Percentiles rank a stretch among this genome's conserved stretches.
Conservation (phyloP, 2,113 vertebrate species). For the Synodontis membranacea region DNA sequence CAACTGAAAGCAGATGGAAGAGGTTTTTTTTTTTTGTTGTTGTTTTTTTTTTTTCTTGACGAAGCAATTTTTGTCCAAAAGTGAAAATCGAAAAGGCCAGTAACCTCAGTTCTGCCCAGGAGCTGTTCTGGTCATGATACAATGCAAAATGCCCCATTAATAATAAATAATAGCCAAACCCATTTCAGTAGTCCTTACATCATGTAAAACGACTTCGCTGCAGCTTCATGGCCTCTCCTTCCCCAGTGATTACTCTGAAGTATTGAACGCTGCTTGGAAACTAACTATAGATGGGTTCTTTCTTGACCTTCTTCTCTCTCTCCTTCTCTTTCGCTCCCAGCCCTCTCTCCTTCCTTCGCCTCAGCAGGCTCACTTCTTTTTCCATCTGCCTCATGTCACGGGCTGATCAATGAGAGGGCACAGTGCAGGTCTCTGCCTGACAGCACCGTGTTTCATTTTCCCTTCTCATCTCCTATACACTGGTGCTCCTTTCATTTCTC, state of each 20-base stretch:
- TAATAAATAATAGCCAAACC: conserved; percentile 20
- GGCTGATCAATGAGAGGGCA: conserved; percentile 52
- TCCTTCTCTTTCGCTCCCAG: not conserved
- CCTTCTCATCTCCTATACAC: conserved; percentile 1
- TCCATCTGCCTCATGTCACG: conserved; percentile 42
- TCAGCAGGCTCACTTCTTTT: conserved; percentile 12
- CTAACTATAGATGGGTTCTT: not conserved
- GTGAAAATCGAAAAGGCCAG: not conserved
- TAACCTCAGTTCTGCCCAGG: not conserved
- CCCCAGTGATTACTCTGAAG: conserved; percentile 13
- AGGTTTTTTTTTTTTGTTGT: not conserved
- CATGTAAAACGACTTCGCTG: not conserved
- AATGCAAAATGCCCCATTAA: conserved; percentile 23
- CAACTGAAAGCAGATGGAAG: not conserved
- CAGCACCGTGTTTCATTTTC: conserved; percentile 50
- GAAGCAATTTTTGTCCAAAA: not conserved
- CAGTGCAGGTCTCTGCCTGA: conserved; percentile 36
- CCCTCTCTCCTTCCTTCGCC: conserved; percentile 9
- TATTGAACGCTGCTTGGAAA: conserved; percentile 20
- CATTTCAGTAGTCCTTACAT: not conserved
- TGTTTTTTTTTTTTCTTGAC: not conserved
- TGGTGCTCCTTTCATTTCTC: conserved; percentile 25
- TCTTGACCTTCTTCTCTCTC: not conserved
- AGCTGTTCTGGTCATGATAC: conserved; percentile 9
- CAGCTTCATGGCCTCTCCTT: not conserved